These are phyloP conservation scores for Sebastes nivosus DNA, from an alignment of 2,797 vertebrate species.

Conservation along the genomic window DNA sequence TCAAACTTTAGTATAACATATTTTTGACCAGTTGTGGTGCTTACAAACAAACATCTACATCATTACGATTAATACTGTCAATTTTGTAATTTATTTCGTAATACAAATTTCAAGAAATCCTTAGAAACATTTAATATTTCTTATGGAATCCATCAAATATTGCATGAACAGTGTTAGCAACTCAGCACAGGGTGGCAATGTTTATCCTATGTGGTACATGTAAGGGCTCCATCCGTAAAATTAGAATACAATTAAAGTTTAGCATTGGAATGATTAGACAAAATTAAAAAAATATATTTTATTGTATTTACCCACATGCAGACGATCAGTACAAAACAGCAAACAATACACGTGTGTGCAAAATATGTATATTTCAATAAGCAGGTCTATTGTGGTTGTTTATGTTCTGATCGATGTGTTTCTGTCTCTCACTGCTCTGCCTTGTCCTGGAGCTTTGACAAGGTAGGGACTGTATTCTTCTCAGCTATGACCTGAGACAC, in stretches of 20 bases:
- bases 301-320: background rate
- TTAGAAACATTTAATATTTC: too few species aligned
- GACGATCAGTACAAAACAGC: background rate
- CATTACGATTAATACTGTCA: background rate
- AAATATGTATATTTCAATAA: background rate
- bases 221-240: background rate
- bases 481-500: background rate
- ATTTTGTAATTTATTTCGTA: background rate
- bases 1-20: too few species aligned
- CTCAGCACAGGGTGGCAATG: too few species aligned
- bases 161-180: too few species aligned
- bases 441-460: slow-evolving; percentile 56
- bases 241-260: background rate
- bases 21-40: too few species aligned
- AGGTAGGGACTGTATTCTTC: slow-evolving; percentile 62
- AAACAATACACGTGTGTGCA: background rate
- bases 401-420: slow-evolving; percentile 44
- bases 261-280: background rate
- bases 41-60: too few species aligned
- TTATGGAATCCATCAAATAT: too few species aligned
- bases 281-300: too few species aligned
- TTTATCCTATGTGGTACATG: background rate
- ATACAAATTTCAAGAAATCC: background rate
- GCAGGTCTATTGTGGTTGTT: background rate
- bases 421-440: slow-evolving; percentile 44